phyloP scores from a whole-genome alignment of 2,888 invertebrate genomes.

The Monochamus alternatus region DNA sequence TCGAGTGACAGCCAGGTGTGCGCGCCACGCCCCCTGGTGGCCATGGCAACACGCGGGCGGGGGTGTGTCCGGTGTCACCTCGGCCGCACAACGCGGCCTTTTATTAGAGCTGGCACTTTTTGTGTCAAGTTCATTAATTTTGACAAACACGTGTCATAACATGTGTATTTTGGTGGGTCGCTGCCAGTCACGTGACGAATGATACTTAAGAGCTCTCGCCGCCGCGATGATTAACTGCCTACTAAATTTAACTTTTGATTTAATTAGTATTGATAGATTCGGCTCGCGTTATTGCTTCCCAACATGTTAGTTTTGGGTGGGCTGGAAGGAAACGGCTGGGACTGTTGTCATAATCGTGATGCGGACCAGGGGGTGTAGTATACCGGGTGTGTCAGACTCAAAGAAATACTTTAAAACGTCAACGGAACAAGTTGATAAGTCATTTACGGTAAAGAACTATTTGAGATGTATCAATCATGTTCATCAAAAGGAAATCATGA shows the following conservation, averaged over 20 bases:
- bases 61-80: slow-evolving; percentile 64
- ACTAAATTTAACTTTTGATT: slow-evolving; percentile 46
- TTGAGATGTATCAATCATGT: too few species aligned
- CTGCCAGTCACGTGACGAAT: slow-evolving; percentile 36
- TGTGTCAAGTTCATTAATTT: slow-evolving; percentile 67
- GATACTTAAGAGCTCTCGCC: slow-evolving; percentile 22
- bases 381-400: too few species aligned
- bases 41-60: slow-evolving; percentile 66
- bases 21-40: slow-evolving; percentile 63
- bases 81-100: slow-evolving; percentile 62
- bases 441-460: too few species aligned
- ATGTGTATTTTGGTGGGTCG: slow-evolving; percentile 58
- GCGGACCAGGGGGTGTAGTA: neutral
- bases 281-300: slow-evolving; percentile 45
- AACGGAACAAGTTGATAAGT: too few species aligned
- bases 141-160: slow-evolving; percentile 68
- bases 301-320: slow-evolving; percentile 51
- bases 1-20: slow-evolving; percentile 62
- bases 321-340: slow-evolving; percentile 23
- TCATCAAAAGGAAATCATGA: too few species aligned
- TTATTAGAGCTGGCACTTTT: slow-evolving; percentile 64
- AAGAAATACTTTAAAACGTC: too few species aligned
- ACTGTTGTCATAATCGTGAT: neutral
- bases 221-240: slow-evolving; percentile 47
- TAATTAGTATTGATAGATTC: slow-evolving; percentile 54